phyloP scores from a whole-genome alignment of 1,140 invertebrate genomes.

The Drosophila parvula region DNA sequence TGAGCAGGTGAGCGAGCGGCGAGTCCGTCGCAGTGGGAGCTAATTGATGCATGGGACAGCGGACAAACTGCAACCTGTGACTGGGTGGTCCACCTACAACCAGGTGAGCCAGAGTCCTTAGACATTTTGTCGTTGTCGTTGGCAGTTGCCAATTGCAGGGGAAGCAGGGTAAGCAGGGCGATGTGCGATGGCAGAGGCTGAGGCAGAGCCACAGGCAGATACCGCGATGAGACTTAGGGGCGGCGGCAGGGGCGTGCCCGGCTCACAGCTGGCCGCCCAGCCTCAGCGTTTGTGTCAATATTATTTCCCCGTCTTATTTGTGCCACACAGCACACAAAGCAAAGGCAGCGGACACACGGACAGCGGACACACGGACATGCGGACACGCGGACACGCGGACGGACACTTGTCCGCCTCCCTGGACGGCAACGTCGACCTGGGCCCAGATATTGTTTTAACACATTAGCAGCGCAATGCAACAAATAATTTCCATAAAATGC shows the following conservation, averaged over 20 bases:
- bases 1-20: neutral
- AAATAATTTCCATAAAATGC: conserved; percentile 83
- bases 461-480: conserved; percentile 84
- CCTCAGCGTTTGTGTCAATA: conserved; percentile 72
- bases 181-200: conserved; percentile 30
- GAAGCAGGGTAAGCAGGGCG: too few relatives aligned
- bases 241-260: conserved; percentile 66
- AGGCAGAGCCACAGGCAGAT: neutral
- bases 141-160: conserved; percentile 67
- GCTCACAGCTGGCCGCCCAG: conserved; percentile 65
- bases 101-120: conserved; percentile 27
- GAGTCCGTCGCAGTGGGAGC: conserved; percentile 66
- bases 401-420: conserved; percentile 35
- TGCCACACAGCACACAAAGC: conserved; percentile 63
- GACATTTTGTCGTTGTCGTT: conserved; percentile 64
- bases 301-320: conserved; percentile 77
- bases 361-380: conserved; percentile 44
- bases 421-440: conserved; percentile 7
- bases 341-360: conserved; percentile 48
- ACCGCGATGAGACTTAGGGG: conserved; percentile 47
- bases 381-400: conserved; percentile 37
- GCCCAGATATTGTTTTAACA: conserved; percentile 83
- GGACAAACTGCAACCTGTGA: conserved; percentile 33
- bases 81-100: conserved; percentile 70
- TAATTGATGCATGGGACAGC: conserved; percentile 61